Evolutionary conservation across 2,797 vertebrate species (phyloP), one percentile per base, ranked within the genome.

Genomic region (Pterois miles): DNA sequence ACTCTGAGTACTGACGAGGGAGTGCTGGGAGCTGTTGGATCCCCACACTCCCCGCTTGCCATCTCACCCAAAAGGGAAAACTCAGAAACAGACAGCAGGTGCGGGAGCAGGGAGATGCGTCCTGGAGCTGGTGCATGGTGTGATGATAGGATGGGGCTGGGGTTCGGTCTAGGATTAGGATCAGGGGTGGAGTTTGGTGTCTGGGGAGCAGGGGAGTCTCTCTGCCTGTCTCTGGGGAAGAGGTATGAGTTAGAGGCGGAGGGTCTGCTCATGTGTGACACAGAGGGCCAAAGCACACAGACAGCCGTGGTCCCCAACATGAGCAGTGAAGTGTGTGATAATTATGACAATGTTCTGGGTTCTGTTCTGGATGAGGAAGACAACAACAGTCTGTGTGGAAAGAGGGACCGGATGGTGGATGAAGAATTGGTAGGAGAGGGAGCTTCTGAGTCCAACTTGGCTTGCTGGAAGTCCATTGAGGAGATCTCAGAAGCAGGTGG

Each of bases 61-160:
- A 95, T 96, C 74, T 96, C 96, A 76, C 96, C 96, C 22, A 96
- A 96, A 91, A 95, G 95, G 76, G 95, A 96, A 85, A 96, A 96
- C 81, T 96, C 95, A 25, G 95, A 96, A 87, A 95, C 84, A 18
- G 94, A 92, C 57, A 78, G 68, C 56, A 46, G n/a, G 12, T n/a
- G n/a, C 3, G 68, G n/a, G 34, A 86, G 83, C 77, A 90, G 76
- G 67, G 85, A 81, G 59, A 68, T 59, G 27, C 88, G 31, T 29
- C 65, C 65, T 27, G 85, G 80, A 65, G 71, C 88, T 60, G 90
- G 78, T 8, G 81, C 85, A 1, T 95, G 94, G 95, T 88, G 88
- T 77, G 78, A 92, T 67, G 78, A 84, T 54, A 80, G 82, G 18
- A 75, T 88, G 54, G 88, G 74, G 14, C 70, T 87, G 12, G 88